phyloP scores from a whole-genome alignment of 2,888 invertebrate species.

The Melitaea athalia region DNA sequence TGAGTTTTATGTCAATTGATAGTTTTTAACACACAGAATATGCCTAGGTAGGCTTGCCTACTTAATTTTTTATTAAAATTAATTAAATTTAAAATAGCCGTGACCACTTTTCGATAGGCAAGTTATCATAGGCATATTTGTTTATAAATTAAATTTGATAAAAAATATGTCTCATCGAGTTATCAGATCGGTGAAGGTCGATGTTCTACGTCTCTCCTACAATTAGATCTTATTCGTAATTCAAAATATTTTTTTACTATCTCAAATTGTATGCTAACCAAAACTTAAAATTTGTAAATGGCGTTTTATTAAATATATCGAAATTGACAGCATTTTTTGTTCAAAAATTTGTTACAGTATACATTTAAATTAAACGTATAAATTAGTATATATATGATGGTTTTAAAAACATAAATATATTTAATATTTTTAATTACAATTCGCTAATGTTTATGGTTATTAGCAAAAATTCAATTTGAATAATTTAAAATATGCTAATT shows the following conservation, averaged over 20 bases:
- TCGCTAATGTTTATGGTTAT: slow-evolving; percentile 26
- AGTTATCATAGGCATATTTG: too few relatives aligned
- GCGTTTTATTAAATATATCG: slow-evolving; percentile 48
- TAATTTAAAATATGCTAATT: slow-evolving; percentile 44
- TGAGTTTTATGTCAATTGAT: too few relatives aligned
- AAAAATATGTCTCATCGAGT: too few relatives aligned
- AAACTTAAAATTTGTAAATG: slow-evolving; percentile 49
- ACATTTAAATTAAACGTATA: not conserved
- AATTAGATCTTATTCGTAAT: slow-evolving; percentile 14
- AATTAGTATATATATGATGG: not conserved
- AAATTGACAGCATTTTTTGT: slow-evolving; percentile 5
- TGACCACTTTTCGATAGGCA: too few relatives aligned
- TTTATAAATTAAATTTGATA: too few relatives aligned
- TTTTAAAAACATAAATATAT: slow-evolving; percentile 1
- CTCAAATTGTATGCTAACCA: slow-evolving; percentile 10
- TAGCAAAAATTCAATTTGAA: slow-evolving; percentile 39
- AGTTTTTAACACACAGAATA: too few relatives aligned
- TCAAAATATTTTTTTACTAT: slow-evolving; percentile 11
- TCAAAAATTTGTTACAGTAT: slow-evolving; percentile 1
- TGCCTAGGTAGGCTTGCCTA: too few relatives aligned
- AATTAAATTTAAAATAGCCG: too few relatives aligned
- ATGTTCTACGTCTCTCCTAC: too few relatives aligned
- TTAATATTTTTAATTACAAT: slow-evolving; percentile 1
- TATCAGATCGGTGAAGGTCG: too few relatives aligned
- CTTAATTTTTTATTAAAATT: too few relatives aligned